These are phyloP conservation scores for Pyrocoelia pectoralis DNA, from an alignment of 2,888 invertebrate genomes.

Conservation along the genomic window DNA sequence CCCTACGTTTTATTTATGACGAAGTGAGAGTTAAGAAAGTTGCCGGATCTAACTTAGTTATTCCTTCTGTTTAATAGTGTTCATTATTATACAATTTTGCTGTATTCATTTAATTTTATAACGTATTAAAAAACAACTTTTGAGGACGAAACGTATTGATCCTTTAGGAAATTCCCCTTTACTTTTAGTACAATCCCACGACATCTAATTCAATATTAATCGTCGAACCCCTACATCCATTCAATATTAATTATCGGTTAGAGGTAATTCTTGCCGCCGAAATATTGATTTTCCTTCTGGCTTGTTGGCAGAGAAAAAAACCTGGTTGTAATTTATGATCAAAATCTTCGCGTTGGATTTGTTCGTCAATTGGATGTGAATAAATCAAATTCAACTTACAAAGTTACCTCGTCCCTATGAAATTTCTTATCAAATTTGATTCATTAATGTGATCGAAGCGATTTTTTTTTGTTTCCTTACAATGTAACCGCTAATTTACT, in stretches of 20 bases:
- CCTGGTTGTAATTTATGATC: not conserved
- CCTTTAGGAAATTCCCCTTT: not conserved
- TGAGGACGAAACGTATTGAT: not conserved
- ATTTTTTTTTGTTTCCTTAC: too few species aligned
- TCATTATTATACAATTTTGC: conserved; percentile 9
- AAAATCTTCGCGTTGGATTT: not conserved
- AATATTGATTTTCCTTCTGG: conserved; percentile 14
- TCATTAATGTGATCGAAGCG: too few species aligned
- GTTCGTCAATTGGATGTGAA: not conserved
- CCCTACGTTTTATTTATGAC: conserved; percentile 45
- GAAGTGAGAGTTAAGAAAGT: conserved; percentile 37
- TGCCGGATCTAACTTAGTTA: conserved; percentile 23
- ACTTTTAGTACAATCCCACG: not conserved
- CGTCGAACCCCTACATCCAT: conserved; percentile 19
- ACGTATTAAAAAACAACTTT: not conserved
- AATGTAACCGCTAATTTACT: too few species aligned
- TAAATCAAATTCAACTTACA: too few species aligned
- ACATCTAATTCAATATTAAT: conserved; percentile 24
- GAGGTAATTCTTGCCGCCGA: not conserved
- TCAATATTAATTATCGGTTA: conserved; percentile 27
- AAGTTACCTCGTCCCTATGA: too few species aligned
- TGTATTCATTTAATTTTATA: not conserved
- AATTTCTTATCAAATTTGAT: too few species aligned
- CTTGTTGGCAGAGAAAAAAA: not conserved
- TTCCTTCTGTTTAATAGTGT: conserved; percentile 9